These are phyloP conservation scores for Mythimna pallens DNA, from an alignment of 2,888 invertebrate genomes.

Conservation along the genomic window DNA sequence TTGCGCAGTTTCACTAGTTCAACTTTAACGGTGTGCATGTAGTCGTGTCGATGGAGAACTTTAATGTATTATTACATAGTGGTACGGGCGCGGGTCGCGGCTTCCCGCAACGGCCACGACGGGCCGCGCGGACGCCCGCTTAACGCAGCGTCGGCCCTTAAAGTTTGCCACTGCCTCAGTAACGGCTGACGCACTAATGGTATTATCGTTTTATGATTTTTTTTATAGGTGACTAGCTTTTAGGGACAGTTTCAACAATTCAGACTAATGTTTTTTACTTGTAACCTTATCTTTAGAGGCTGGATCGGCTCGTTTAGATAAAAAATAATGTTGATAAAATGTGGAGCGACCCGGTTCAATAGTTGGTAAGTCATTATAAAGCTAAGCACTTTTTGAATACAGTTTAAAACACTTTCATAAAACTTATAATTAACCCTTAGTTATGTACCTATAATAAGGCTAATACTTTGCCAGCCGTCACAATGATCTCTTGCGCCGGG, in stretches of 20 bases:
- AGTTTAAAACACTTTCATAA: neutral
- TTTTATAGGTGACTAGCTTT: constrained; percentile 51
- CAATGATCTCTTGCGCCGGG: too few species aligned
- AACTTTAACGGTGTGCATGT: too few species aligned
- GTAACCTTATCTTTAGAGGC: constrained; percentile 25
- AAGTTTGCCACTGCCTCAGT: constrained; percentile 46
- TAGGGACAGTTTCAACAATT: constrained; percentile 36
- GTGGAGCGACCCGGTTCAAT: neutral
- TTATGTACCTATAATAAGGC: neutral
- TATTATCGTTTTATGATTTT: constrained; percentile 55
- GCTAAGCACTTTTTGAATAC: neutral
- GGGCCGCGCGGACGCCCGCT: too few species aligned
- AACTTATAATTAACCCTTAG: neutral
- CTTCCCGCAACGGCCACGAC: too few species aligned
- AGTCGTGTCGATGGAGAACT: too few species aligned
- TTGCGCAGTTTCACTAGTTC: too few species aligned
- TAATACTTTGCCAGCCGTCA: too few species aligned
- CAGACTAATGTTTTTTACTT: constrained; percentile 39
- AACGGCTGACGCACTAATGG: constrained; percentile 49
- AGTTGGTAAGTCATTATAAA: neutral
- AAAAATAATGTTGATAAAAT: constrained; percentile 2
- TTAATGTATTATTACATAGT: too few species aligned
- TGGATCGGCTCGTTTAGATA: constrained; percentile 17
- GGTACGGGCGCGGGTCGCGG: too few species aligned
- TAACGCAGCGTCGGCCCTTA: constrained; percentile 2